Evolutionary conservation across 1,140 invertebrate species (phyloP), one percentile per base, ranked within the genome.

Genomic region (Heliconius hermathena): DNA sequence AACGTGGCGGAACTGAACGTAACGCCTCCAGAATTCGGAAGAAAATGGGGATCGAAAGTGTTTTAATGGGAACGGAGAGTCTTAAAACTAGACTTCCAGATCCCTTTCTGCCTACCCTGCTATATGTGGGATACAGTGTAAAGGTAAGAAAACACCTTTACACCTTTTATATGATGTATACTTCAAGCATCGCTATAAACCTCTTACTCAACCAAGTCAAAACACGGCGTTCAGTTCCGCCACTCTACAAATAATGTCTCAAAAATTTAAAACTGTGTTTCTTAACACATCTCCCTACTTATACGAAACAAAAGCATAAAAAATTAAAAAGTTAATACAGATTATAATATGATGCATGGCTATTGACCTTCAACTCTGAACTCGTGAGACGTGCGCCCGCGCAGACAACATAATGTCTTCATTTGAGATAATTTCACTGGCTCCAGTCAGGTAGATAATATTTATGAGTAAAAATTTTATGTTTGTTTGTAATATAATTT

Each of bases 321-420:
- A 22, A 57, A 6, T 22, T 22, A 22, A 57, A 22, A 57, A 22
- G 1, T 22, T 22, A 57, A 60, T 16, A 66, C 60, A 66, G 26
- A 29, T 66, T 26, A 66, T 66, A 36, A 36, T 36, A 29, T 66
- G 22, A 66, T 26, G 22, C 26, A 29, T 29, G 13, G 9, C 26
- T 66, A 66, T 66, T 75, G 73, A 78, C 80, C 80, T 78, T 77
- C 72, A 78, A 81, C 80, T 78, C 36, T 74, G 80, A 81, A 81
- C 80, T 72, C 80, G 73, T 78, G 78, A 77, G 57, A 83, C 84
- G 60, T 78, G 83, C 85, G 85, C 86, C 74, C 71, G 77, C 75
- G 77, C 78, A 54, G 83, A 80, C 82, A 81, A 81, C 78, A 85
- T 90, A 90, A 90, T 89, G 89, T 89, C 87, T 89, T 90, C 87